Evolutionary conservation across 2,888 invertebrate species (phyloP).

Genomic region (Panzeria rudis): DNA sequence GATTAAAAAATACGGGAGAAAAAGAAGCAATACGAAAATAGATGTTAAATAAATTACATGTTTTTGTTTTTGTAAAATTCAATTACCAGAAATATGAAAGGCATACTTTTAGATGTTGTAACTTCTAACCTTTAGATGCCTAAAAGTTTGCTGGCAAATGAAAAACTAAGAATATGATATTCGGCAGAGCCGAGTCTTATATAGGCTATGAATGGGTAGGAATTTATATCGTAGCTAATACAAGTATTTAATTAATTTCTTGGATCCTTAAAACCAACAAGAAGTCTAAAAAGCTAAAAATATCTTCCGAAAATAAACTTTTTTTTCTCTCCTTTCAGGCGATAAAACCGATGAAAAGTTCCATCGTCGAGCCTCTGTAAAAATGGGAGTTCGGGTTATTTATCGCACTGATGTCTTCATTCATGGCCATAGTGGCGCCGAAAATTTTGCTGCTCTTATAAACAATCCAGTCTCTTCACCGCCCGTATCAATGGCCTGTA

Average conservation of each 20-base stretch:
- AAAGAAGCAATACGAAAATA: neutral
- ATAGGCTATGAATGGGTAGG: too few relatives aligned
- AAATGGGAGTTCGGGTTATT: slow-evolving; percentile 93
- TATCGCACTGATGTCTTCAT: slow-evolving; percentile 85
- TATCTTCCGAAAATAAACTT: neutral
- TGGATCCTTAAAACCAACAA: too few relatives aligned
- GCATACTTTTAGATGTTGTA: slow-evolving; percentile 4
- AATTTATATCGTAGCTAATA: too few relatives aligned
- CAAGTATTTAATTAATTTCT: too few relatives aligned
- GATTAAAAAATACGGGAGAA: neutral
- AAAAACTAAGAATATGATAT: neutral
- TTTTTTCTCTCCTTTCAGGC: slow-evolving; percentile 85
- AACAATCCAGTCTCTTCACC: slow-evolving; percentile 77
- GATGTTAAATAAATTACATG: neutral
- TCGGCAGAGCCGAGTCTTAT: neutral
- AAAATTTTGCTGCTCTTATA: slow-evolving; percentile 79
- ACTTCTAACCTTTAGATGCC: neutral
- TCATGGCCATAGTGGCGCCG: slow-evolving; percentile 76
- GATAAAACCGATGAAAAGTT: slow-evolving; percentile 92
- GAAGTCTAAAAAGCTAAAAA: too few relatives aligned
- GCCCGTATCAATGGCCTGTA: slow-evolving; percentile 73
- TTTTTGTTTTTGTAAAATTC: neutral
- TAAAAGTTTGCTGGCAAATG: neutral
- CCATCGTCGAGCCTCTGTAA: slow-evolving; percentile 90
- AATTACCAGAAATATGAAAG: neutral